phyloP scores from a whole-genome alignment of 1,140 invertebrate species.

The Drosophila subpulchrella region DNA sequence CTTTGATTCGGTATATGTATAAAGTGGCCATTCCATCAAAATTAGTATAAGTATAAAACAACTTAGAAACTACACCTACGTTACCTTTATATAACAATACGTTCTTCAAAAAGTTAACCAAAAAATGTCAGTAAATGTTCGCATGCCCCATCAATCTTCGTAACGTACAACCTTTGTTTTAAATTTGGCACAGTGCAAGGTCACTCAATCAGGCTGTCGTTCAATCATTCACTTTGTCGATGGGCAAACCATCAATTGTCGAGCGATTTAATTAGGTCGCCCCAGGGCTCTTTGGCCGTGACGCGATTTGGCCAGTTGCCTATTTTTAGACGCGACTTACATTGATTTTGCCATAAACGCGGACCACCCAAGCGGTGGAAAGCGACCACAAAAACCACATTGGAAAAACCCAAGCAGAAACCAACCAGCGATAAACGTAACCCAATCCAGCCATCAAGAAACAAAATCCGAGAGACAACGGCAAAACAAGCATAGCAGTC shows the following conservation, averaged over 20 bases:
- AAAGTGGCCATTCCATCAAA: no score
- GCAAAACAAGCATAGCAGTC: background rate
- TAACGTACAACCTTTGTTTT: background rate
- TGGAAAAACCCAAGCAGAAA: background rate
- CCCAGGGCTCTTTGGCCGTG: conserved; percentile 19
- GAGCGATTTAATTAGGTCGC: conserved; percentile 47
- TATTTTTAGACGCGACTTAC: conserved; percentile 38
- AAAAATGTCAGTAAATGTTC: no score
- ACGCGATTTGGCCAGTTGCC: conserved; percentile 40
- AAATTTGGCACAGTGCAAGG: conserved; percentile 13
- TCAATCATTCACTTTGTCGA: conserved; percentile 34
- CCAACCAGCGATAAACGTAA: conserved; percentile 18
- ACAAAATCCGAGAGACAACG: conserved; percentile 10
- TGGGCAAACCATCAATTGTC: conserved; percentile 39
- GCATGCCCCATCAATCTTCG: no score
- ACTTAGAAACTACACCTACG: no score
- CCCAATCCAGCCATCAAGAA: conserved; percentile 2
- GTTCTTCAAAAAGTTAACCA: no score
- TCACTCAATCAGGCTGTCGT: conserved; percentile 12
- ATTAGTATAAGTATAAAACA: no score
- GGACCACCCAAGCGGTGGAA: conserved; percentile 1
- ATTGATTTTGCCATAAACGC: conserved; percentile 50
- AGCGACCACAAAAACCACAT: conserved; percentile 1
- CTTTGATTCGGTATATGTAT: no score
- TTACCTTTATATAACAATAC: no score